phyloP scores from a whole-genome alignment of 1,140 invertebrate species.

The Sinella curviseta region DNA sequence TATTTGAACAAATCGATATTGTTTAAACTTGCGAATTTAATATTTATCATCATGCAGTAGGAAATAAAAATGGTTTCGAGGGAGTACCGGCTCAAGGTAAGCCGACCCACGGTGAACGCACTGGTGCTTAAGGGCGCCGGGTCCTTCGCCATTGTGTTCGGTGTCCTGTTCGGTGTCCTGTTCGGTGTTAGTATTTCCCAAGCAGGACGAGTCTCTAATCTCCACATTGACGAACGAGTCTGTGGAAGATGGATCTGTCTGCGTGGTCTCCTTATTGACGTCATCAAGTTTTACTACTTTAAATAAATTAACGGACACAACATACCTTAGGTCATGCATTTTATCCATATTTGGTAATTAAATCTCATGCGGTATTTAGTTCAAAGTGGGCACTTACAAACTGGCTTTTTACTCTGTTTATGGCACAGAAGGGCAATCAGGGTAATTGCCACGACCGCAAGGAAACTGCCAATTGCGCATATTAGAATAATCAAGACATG shows the following conservation, averaged over 20 bases:
- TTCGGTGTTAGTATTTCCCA: constrained; percentile 69
- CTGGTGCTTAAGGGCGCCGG: constrained; percentile 55
- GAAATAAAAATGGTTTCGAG: constrained; percentile 64
- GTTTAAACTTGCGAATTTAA: background rate
- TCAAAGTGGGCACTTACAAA: constrained; percentile 49
- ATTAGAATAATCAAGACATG: constrained; percentile 66
- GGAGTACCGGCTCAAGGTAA: constrained; percentile 78
- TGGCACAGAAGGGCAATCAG: constrained; percentile 67
- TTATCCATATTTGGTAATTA: background rate
- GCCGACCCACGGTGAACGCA: constrained; percentile 79
- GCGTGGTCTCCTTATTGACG: constrained; percentile 77
- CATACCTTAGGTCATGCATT: too few relatives aligned
- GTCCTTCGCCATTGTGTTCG: constrained; percentile 60
- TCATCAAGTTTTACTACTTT: constrained; percentile 59
- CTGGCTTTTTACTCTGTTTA: constrained; percentile 59
- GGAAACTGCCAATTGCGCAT: constrained; percentile 66
- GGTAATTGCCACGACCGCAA: constrained; percentile 65
- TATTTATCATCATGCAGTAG: background rate
- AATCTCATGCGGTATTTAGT: background rate
- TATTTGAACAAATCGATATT: background rate
- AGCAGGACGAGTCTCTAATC: constrained; percentile 77
- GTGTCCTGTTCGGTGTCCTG: too few relatives aligned
- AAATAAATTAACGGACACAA: constrained; percentile 19
- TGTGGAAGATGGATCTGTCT: constrained; percentile 80
- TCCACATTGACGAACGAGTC: constrained; percentile 88